These are phyloP conservation scores for Pseudonaja textilis DNA, from an alignment of 2,113 vertebrate species.

Conservation along the genomic window DNA sequence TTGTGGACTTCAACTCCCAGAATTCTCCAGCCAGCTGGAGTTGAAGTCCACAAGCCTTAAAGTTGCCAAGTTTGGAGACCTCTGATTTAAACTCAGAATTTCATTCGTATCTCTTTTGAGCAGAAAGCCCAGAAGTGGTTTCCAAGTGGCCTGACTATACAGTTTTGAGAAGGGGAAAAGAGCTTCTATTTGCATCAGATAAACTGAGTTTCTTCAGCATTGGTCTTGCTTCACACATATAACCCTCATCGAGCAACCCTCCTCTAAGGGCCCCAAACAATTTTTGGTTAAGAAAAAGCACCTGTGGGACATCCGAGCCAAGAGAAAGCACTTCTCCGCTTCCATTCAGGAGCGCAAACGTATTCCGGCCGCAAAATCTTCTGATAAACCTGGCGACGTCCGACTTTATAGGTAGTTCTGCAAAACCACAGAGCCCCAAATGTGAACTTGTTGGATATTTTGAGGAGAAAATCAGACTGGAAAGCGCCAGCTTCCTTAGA, in stretches of 20 bases:
- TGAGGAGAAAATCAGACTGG: not conserved
- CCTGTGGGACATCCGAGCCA: conserved; percentile 66
- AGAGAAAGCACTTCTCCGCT: conserved; percentile 52
- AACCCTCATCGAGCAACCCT: not conserved
- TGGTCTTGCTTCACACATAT: not conserved
- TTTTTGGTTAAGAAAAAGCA: not conserved
- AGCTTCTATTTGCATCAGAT: not conserved
- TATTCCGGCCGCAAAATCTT: conserved; percentile 44
- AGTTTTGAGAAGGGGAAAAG: not conserved
- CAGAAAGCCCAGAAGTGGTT: no score
- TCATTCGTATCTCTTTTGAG: no score
- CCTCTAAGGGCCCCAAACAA: not conserved
- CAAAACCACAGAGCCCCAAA: not conserved
- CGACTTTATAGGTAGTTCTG: conserved; percentile 85
- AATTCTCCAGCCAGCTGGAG: no score
- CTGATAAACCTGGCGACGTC: conserved; percentile 74
- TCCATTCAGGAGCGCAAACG: conserved; percentile 89
- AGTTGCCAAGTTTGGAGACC: no score
- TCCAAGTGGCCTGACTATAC: not conserved
- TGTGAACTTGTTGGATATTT: not conserved
- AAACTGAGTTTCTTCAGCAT: not conserved
- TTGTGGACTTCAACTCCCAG: no score
- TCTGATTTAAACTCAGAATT: no score
- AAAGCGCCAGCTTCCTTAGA: not conserved
- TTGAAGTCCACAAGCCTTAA: no score